Conservation (phyloP, 2,888 invertebrate genomes). For the Hipparchia sbordonii region DNA sequence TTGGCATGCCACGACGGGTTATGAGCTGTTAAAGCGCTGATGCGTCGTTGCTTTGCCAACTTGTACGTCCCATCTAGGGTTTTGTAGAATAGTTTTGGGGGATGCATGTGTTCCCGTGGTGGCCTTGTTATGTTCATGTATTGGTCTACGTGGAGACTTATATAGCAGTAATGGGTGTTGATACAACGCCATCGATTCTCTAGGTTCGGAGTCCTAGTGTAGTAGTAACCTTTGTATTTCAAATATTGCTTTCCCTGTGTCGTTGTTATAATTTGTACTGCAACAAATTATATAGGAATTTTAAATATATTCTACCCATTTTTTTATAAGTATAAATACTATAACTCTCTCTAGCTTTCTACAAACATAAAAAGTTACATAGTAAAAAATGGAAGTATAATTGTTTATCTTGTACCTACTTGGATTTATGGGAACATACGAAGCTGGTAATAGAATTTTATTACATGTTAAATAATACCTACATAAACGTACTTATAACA, state of each 20-base stretch:
- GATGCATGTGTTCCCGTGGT: slow-evolving; percentile 33
- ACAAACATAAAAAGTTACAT: neutral
- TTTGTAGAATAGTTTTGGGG: slow-evolving; percentile 30
- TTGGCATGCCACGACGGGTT: neutral
- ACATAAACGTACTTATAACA: too few relatives aligned
- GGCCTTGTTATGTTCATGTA: slow-evolving; percentile 30
- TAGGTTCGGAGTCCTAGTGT: slow-evolving; percentile 55
- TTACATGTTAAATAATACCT: too few relatives aligned
- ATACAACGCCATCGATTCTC: slow-evolving; percentile 53
- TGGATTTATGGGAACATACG: too few relatives aligned
- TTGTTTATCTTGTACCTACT: too few relatives aligned
- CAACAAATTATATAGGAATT: slow-evolving; percentile 28
- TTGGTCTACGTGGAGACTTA: slow-evolving; percentile 43
- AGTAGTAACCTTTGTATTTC: slow-evolving; percentile 60
- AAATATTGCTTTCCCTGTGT: slow-evolving; percentile 53
- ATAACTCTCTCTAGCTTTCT: neutral
- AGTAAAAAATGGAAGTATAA: neutral
- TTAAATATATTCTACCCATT: neutral
- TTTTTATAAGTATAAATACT: neutral
- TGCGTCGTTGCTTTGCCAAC: slow-evolving; percentile 24
- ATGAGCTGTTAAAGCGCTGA: neutral
- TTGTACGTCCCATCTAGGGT: slow-evolving; percentile 33
- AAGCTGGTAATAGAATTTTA: too few relatives aligned
- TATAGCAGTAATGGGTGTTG: slow-evolving; percentile 52
- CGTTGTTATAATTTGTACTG: slow-evolving; percentile 53